Base-by-base conservation (phyloP, 1,140 invertebrate genomes). In the Reticulitermes speratus region DNA sequence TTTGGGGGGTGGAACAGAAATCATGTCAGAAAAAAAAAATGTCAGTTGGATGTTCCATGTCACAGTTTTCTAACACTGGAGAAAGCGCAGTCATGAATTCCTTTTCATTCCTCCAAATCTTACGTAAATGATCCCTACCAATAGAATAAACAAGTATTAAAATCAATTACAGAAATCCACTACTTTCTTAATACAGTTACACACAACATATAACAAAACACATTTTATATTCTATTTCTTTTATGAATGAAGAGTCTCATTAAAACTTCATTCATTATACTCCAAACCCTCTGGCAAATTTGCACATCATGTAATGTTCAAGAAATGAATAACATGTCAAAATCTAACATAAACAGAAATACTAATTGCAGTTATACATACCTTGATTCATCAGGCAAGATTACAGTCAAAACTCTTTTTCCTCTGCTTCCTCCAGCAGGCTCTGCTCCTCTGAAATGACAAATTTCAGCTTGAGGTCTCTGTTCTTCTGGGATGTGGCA, bases 1-100 rank as follows among this genome's bases (percentile, higher is more conserved):
- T 89, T 95, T 95, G 3, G 96, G 94, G 25, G 99, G 98, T 48
- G 97, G 92, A 7, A 99, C 97, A 16, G 96, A 93, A 75, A 99
- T 90, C 0, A 95, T 91, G 87, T 97, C 94, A 88, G n/a, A 97
- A 93, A 88, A 99, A 99, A 90, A 99, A 97, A 84, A 96, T 90
- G 92, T 99, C 97, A 21, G 96, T 96, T 0, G 97, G 95, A 90
- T 94, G 92, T 87, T 94, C 90, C 0, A 88, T 87, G 0, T 92
- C 91, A 19, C 91, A 91, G 69, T 90, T 90, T 86, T 89, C 93
- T 8, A 99, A 91, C 85, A 97, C 93, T 0, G 97, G 96, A 85
- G 96, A 94, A 11, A 98, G 90, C 9, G 94, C 90, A 88, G 91
- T 91, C 0, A 99, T 89, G 75, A 97, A 91, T 12, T 94, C 91